Conservation (phyloP, 2,888 invertebrate species). For the Sphaeridia pumilis region DNA sequence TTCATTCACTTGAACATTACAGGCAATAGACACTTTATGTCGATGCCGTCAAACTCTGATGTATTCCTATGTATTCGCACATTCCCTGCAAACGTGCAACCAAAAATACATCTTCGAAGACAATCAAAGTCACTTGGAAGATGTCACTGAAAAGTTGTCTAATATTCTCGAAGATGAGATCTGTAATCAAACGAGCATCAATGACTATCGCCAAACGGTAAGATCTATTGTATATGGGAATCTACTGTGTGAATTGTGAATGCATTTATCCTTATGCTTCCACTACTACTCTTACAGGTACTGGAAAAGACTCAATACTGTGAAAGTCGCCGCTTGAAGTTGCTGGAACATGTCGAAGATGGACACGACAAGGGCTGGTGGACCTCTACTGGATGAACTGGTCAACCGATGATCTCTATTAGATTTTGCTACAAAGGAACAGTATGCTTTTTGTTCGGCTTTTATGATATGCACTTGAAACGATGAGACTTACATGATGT, state of each 20-base stretch:
- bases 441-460: too few relatives aligned
- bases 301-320: conserved; percentile 43
- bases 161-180: conserved; percentile 49
- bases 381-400: conserved; percentile 41
- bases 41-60: conserved; percentile 48
- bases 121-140: conserved; percentile 48
- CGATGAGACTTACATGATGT: too few relatives aligned
- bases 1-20: neutral
- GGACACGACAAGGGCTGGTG: conserved; percentile 48
- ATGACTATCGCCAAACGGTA: conserved; percentile 45
- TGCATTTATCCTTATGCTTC: neutral
- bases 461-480: too few relatives aligned
- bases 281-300: too few relatives aligned
- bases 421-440: too few relatives aligned
- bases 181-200: conserved; percentile 44
- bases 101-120: conserved; percentile 49
- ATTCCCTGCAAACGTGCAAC: conserved; percentile 45
- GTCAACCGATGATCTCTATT: too few relatives aligned
- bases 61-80: conserved; percentile 52
- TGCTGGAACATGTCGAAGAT: conserved; percentile 49
- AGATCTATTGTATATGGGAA: neutral
- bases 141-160: conserved; percentile 48
- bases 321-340: conserved; percentile 45
- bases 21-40: conserved; percentile 45
- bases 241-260: neutral